Evolutionary conservation across 1,140 invertebrate genomes (phyloP).

Genomic region (Campoletis sonorensis): DNA sequence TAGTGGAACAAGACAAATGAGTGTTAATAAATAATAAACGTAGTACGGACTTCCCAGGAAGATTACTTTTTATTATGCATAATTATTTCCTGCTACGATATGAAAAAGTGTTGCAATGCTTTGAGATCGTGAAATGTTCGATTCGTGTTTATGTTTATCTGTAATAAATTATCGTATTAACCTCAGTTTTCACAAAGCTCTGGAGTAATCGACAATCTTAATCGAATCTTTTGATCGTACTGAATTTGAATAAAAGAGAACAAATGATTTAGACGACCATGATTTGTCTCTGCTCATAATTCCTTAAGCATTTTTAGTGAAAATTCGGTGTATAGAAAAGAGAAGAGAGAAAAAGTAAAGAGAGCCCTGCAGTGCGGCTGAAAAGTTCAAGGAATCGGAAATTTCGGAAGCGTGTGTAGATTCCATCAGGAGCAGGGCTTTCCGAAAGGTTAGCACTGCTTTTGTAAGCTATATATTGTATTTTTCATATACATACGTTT

Average conservation of each 20-base stretch:
- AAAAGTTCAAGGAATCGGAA: conserved; percentile 72
- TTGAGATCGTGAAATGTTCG: no score
- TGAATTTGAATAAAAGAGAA: not conserved
- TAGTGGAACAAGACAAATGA: no score
- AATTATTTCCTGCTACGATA: no score
- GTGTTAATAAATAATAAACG: no score
- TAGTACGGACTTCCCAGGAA: no score
- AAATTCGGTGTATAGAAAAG: not conserved
- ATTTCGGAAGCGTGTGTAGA: conserved; percentile 73
- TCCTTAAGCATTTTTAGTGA: not conserved
- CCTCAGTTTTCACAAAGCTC: no score
- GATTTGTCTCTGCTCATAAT: not conserved
- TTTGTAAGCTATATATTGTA: conserved; percentile 27
- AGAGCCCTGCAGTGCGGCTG: conserved; percentile 54
- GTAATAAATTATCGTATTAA: no score
- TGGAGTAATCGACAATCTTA: no score
- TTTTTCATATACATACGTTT: conserved; percentile 21
- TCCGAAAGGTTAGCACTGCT: not conserved
- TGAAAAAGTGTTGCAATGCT: no score
- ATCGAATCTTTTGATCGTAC: not conserved
- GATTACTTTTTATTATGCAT: no score
- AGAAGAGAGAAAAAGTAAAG: not conserved
- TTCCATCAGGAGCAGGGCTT: conserved; percentile 68
- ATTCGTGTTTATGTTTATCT: no score
- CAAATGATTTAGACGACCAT: not conserved